Evolutionary conservation across 2,113 vertebrate species (phyloP).

Genomic region (Syrmaticus mikado): DNA sequence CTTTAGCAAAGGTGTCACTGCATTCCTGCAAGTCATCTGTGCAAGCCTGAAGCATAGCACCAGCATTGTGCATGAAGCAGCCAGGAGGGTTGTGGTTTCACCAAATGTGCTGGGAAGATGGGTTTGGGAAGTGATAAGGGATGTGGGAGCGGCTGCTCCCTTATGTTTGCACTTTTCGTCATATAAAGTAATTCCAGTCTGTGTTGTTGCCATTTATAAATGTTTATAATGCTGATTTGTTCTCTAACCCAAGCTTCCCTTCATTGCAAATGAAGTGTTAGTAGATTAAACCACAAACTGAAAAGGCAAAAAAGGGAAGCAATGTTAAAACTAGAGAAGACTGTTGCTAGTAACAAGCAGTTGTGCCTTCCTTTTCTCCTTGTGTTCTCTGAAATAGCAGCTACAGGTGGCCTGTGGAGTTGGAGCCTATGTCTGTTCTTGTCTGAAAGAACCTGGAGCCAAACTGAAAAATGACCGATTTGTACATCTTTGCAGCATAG

Average conservation of each 20-base stretch:
- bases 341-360: background rate
- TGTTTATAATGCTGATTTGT: background rate
- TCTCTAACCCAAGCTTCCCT: background rate
- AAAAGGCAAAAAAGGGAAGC: background rate
- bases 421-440: background rate
- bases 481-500: background rate
- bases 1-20: background rate
- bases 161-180: background rate
- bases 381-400: background rate
- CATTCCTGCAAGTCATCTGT: background rate
- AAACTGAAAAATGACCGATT: background rate
- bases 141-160: background rate
- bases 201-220: background rate
- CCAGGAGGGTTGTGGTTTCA: background rate
- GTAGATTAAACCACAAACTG: background rate
- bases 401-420: background rate
- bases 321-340: background rate
- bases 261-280: background rate
- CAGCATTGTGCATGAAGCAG: background rate
- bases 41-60: background rate
- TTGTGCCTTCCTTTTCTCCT: background rate
- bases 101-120: background rate
- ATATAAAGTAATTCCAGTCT: background rate
- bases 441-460: background rate
- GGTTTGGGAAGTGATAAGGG: background rate